Evolutionary conservation across 2,888 invertebrate genomes (phyloP), one percentile per base, ranked within the genome.

Genomic region (Linyphia triangularis): DNA sequence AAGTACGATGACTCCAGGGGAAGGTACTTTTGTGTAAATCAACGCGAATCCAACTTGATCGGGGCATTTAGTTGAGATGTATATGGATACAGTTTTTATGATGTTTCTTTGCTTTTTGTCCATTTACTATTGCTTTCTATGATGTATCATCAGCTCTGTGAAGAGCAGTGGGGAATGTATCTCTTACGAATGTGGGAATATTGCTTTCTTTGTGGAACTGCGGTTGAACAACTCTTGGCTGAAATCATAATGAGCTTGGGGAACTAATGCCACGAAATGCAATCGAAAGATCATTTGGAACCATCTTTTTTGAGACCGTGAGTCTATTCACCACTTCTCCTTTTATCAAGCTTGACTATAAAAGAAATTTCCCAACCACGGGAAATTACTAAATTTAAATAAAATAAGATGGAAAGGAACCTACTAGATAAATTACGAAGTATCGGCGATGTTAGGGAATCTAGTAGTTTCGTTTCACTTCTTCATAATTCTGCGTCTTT

Each of bases 261-360:
- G 65, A 78, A 61, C 13, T 43, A 28, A 72, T 26, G 72, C 28
- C 26, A 77, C 24, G 28, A 63, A 37, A 43, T 63, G 77, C 26
- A 63, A 63, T 63, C 77, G 77, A 37, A 78, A 65, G 43, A 78
- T 78, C 77, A 78, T 78, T 78, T 78, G 43, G 40, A 24, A n/a
- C 19, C 43, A 40, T 26, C 63, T 37, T 26, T 63, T 37, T 16
- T 3, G 16, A 43, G 65, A 16, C 40, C 65, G 26, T 40, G 40
- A 65, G 40, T 37, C 77, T 43, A 65, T 65, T 57, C 73, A 59
- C 57, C 57, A 30, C 57, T 70, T 67, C 73, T 9, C 57, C 73
- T 73, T 51, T 73, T 19, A 73, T 73, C 73, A 28, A 73, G 30
- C 19, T n/a, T 16, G n/a, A 30, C 19, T 30, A 61, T 57, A 59